Base-by-base conservation (phyloP, 2,888 invertebrate genomes). In the Drosophila tripunctata region DNA sequence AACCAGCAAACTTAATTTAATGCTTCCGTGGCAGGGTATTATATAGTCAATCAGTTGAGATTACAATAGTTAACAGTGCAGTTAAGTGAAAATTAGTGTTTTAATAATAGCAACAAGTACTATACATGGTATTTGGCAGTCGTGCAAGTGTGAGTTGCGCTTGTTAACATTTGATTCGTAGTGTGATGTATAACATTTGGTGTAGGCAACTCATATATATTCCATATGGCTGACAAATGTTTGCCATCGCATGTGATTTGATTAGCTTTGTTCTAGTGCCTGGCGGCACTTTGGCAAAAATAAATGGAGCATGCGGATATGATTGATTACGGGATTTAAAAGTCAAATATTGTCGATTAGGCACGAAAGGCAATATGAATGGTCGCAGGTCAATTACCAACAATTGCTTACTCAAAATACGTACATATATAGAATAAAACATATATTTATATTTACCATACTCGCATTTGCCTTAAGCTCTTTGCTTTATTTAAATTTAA, bases 281-380 rank as follows among this genome's bases (percentile, higher is more conserved):
- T 45, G 47, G 14, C 60, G 43, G 75, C 64, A 50, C 36, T 69
- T 72, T 52, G 14, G n/a, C 60, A 10, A 36, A 65, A 70, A 67
- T 70, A 63, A 56, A 58, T 70, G 54, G 58, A 56, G 52, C 61
- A 54, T 62, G 35, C 43, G 50, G n/a, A 36, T 33, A 58, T 83
- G 87, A 86, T 82, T 86, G 82, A 82, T 82, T 66, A 68, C 61
- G 44, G 48, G 70, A 75, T 80, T 83, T 83, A 72, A 84, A 80
- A 75, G 74, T 80, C 72, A 86, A 86, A 82, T 78, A 78, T 80
- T 75, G 69, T 63, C 78, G 78, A 83, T 82, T 82, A 86, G 65
- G 22, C 60, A 44, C 63, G 38, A 35, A 30, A 33, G 40, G 55
- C 52, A 64, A 51, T 65, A 47, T 48, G 45, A 51, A 33, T 51